These are phyloP conservation scores for Barbus barbus DNA, from an alignment of 2,113 vertebrate genomes.

Conservation along the genomic window DNA sequence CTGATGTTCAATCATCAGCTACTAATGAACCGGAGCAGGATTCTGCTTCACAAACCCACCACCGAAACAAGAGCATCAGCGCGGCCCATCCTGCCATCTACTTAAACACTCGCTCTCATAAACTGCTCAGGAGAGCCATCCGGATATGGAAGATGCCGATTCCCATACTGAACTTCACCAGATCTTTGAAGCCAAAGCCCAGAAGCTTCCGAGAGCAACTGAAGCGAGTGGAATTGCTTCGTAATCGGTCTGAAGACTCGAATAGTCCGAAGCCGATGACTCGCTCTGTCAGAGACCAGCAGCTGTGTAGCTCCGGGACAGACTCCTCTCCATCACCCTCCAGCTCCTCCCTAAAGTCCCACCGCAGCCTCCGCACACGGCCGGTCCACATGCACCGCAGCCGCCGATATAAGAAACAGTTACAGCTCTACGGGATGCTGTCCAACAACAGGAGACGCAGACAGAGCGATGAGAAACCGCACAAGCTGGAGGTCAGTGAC, in stretches of 20 bases:
- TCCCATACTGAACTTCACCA: not conserved
- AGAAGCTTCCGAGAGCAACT: not conserved
- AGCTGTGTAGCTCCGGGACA: slow-evolving; percentile 39
- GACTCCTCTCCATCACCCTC: slow-evolving; percentile 42
- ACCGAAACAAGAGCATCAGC: not conserved
- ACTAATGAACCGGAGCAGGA: not conserved
- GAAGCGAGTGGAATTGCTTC: not conserved
- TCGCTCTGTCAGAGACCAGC: slow-evolving; percentile 19
- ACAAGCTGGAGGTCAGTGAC: not conserved
- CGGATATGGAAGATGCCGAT: not conserved
- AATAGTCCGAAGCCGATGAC: not conserved
- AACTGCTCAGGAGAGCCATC: not conserved
- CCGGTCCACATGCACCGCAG: not conserved
- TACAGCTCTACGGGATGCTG: slow-evolving; percentile 37
- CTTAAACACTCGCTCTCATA: not conserved
- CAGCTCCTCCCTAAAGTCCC: not conserved
- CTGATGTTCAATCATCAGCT: not conserved
- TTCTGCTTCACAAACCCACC: not conserved
- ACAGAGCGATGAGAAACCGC: not conserved
- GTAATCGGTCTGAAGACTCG: not conserved
- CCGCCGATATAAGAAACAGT: slow-evolving; percentile 21
- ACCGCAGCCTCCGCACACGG: not conserved
- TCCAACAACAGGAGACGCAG: slow-evolving; percentile 18
- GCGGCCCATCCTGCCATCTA: not conserved
- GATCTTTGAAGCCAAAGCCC: not conserved